Evolutionary conservation across 2,888 invertebrate species (phyloP).

Genomic region (Amorpha juglandis): DNA sequence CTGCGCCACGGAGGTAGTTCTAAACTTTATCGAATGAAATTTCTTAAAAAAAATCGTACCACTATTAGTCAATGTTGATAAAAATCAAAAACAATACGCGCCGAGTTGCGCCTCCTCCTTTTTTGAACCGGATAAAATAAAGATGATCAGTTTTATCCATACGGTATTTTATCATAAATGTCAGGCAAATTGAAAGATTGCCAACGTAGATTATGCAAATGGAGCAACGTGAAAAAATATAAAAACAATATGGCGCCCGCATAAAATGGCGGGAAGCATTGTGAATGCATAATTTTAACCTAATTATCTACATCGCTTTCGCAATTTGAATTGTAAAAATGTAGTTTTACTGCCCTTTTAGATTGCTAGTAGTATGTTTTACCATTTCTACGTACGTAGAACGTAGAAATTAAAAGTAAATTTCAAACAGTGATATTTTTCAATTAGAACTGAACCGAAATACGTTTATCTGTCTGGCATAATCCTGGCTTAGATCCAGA

Average conservation of each 20-base stretch:
- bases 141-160: neutral
- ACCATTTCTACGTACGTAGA: neutral
- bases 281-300: slow-evolving; percentile 20
- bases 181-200: slow-evolving; percentile 18
- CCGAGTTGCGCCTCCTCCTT: too few species aligned
- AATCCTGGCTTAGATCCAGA: too few species aligned
- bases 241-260: neutral
- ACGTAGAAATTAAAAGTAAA: too few species aligned
- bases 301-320: neutral
- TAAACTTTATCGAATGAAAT: too few species aligned
- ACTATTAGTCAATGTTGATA: too few species aligned
- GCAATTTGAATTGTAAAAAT: slow-evolving; percentile 15
- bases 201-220: slow-evolving; percentile 12
- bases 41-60: too few species aligned
- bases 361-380: neutral
- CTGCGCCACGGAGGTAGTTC: too few species aligned
- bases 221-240: slow-evolving; percentile 6
- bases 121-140: neutral
- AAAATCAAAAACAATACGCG: too few species aligned
- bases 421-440: too few species aligned
- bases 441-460: too few species aligned
- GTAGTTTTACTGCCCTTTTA: neutral
- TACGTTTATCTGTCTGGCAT: too few species aligned
- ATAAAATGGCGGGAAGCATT: neutral
- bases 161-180: neutral